These are phyloP conservation scores for Oreotrochilus melanogaster DNA, from an alignment of 2,113 vertebrate genomes.

Conservation along the genomic window DNA sequence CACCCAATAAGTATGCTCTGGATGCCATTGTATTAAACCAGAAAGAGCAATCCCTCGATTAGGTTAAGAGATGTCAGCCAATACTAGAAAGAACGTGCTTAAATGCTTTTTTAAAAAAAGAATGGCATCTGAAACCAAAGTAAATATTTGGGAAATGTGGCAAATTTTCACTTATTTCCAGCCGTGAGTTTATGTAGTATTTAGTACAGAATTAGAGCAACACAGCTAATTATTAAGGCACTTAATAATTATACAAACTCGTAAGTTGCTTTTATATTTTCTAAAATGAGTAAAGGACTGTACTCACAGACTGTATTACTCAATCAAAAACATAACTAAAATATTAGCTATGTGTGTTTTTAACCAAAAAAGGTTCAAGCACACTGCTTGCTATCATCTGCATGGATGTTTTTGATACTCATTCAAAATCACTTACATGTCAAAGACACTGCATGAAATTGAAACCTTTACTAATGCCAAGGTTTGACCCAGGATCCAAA, in stretches of 20 bases:
- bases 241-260: not conserved
- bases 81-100: not conserved
- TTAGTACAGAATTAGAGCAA: not conserved
- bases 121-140: not conserved
- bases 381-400: not conserved
- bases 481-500: constrained; percentile 67
- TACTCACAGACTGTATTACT: not conserved
- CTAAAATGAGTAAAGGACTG: not conserved
- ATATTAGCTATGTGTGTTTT: not conserved
- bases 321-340: not conserved
- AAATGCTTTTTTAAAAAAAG: not conserved
- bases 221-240: not conserved
- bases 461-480: constrained; percentile 67
- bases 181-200: not conserved
- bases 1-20: not conserved
- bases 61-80: not conserved
- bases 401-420: constrained; percentile 46
- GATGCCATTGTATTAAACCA: not conserved
- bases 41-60: not conserved
- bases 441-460: constrained; percentile 65
- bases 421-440: constrained; percentile 64
- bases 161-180: not conserved
- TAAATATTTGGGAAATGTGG: not conserved
- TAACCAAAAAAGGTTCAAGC: not conserved
- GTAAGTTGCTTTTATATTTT: not conserved